Evolutionary conservation across 1,140 invertebrate species (phyloP).

Genomic region (Lutraria rhynchaena): DNA sequence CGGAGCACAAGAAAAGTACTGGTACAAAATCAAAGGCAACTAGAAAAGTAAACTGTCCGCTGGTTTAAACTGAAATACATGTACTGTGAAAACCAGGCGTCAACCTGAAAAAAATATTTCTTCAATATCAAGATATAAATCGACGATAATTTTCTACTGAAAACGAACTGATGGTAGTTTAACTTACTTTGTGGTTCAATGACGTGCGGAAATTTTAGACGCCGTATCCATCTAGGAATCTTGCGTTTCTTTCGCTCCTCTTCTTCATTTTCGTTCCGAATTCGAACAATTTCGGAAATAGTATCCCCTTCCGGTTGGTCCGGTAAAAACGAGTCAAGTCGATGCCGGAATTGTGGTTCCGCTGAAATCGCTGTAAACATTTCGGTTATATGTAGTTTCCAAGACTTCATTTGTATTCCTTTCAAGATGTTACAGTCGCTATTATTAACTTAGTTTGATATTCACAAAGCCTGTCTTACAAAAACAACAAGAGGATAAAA

Average conservation of each 20-base stretch:
- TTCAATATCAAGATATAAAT: no score
- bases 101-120: no score
- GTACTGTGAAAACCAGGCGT: no score
- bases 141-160: no score
- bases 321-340: constrained; percentile 63
- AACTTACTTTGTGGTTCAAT: constrained; percentile 80
- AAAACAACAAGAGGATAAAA: no score
- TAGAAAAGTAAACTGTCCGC: no score
- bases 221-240: constrained; percentile 67
- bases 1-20: no score
- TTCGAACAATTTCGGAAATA: constrained; percentile 47
- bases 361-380: constrained; percentile 58
- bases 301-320: constrained; percentile 42
- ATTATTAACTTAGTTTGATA: no score
- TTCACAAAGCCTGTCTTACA: no score
- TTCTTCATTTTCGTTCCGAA: constrained; percentile 53
- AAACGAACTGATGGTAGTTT: no score
- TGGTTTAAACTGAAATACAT: no score
- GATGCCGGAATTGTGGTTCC: constrained; percentile 51
- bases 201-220: constrained; percentile 70
- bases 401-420: background rate
- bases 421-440: background rate
- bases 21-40: no score
- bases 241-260: constrained; percentile 64
- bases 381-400: background rate